Evolutionary conservation across 37 sponge, comb jelly and placozoan genomes (phyloP), one percentile per base, ranked within the genome.

Genomic region (Halichondria panicea): DNA sequence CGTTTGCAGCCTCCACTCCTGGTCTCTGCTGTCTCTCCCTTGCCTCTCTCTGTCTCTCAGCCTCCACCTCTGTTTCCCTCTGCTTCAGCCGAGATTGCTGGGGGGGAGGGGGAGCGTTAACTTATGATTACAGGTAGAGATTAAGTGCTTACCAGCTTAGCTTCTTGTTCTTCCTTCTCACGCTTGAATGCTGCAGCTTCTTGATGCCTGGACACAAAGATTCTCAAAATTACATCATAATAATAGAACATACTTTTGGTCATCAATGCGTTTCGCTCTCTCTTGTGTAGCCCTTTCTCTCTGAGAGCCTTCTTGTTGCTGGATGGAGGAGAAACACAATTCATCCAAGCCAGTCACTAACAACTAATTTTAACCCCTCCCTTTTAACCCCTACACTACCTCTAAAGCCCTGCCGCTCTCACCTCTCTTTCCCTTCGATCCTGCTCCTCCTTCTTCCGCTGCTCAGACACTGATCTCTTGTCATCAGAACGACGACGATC

Each of bases 391-490:
- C 25, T 8, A 9, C 62, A 60, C 64, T 34, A 28, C 33, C n/a
- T n/a, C n/a, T n/a, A n/a, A n/a, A n/a, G n/a, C n/a, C n/a, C n/a
- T n/a, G n/a, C n/a, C 33, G 22, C 5, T 43, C 79, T 32, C 30
- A 86, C 86, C 63, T 86, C 86, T 59, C 86, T 68, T 41, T 86
- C 63, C 35, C 80, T 78, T 19, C 86, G 69, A 35, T 86, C 79
- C 37, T 43, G n/a, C 34, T 86, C 86, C 25, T 79, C 80, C 45
- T 74, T 40, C 75, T 30, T 74, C 25, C 59, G 63, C 21, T 35
- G 30, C 50, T 78, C 56, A 27, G 70, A 60, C 42, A 69, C 74
- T 32, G 15, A 11, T 40, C 74, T 72, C 62, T 79, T 86, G 24
- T 86, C 86, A 0, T 54, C 32, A 30, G 65, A 67, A 15, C 46